Evolutionary conservation across 2,113 vertebrate genomes (phyloP).

Genomic region (Trochalopteron elliotii): DNA sequence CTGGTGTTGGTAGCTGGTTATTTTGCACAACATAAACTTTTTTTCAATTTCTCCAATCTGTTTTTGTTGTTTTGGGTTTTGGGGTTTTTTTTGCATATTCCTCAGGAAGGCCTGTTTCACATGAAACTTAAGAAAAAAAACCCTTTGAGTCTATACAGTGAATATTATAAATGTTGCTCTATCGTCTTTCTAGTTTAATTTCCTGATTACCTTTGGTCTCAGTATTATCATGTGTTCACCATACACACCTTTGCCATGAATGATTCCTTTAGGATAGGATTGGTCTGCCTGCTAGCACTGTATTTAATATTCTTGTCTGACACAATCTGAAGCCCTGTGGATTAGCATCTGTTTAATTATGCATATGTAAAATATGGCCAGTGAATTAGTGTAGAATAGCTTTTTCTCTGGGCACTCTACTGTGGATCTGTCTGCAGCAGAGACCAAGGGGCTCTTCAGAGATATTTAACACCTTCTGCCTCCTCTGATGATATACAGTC

Average conservation of each 20-base stretch:
- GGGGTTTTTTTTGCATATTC: not conserved
- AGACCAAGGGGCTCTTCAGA: not conserved
- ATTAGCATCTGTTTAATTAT: not conserved
- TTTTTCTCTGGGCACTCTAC: not conserved
- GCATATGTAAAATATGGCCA: not conserved
- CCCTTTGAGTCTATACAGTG: not conserved
- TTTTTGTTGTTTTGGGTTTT: too few species aligned
- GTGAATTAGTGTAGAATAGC: not conserved
- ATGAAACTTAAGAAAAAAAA: not conserved
- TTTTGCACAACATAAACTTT: not conserved
- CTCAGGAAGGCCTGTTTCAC: not conserved
- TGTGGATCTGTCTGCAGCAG: not conserved
- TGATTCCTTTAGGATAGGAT: not conserved
- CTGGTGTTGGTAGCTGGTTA: not conserved
- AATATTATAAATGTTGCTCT: not conserved
- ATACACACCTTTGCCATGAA: not conserved
- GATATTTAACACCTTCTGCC: not conserved
- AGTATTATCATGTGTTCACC: not conserved
- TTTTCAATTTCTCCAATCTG: not conserved
- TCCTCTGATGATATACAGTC: not conserved
- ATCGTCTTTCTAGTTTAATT: not conserved
- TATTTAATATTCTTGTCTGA: not conserved
- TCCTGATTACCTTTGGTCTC: not conserved
- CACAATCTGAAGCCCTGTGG: not conserved
- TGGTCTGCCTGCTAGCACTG: not conserved